Evolutionary conservation across 2,888 invertebrate species (phyloP), one percentile per base, ranked within the genome.

Genomic region (Seira musarum): DNA sequence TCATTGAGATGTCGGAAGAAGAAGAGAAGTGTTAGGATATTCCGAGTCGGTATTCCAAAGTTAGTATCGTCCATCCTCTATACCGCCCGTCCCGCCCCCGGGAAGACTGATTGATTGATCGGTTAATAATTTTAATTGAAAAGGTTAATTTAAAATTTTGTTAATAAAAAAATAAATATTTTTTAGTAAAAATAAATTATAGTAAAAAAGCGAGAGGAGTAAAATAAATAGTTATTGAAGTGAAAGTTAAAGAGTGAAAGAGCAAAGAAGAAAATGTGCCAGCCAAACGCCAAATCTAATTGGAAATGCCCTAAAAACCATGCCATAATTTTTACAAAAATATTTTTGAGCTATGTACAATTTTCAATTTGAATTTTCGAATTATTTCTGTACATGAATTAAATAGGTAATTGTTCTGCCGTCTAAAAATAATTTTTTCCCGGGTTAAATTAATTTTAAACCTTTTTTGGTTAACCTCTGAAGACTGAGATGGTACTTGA

Each of bases 401-500:
- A 35, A 22, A 25, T 30, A 30, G 64, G 13, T 46, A 15, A 30
- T 1, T 65, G 10, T 40, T 53, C 60, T 68, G 68, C 66, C 46
- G n/a, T 35, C 10, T 60, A 60, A 60, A 60, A 57, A 40, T 8
- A 13, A 40, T 5, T 13, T 40, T 5, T 21, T 60, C 60, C 60
- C 60, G 21, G 2, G 60, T 60, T 60, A 60, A 60, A 60, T 60
- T 2, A 21, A 2, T 60, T 2, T 30, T 30, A 30, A n/a, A n/a
- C n/a, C n/a, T n/a, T n/a, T n/a, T n/a, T n/a, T n/a, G 8, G 57
- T 57, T 60, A 60, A 73, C 46, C 21, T 15, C 65, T 46, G 80
- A 80, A 80, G 80, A 80, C 80, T 80, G 80, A 80, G 80, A 80
- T 80, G 80, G 80, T 67, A 68, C 63, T 76, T 17, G 65, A 66